Base-by-base conservation (phyloP, 2,797 vertebrate genomes). In the Falco naumanni region DNA sequence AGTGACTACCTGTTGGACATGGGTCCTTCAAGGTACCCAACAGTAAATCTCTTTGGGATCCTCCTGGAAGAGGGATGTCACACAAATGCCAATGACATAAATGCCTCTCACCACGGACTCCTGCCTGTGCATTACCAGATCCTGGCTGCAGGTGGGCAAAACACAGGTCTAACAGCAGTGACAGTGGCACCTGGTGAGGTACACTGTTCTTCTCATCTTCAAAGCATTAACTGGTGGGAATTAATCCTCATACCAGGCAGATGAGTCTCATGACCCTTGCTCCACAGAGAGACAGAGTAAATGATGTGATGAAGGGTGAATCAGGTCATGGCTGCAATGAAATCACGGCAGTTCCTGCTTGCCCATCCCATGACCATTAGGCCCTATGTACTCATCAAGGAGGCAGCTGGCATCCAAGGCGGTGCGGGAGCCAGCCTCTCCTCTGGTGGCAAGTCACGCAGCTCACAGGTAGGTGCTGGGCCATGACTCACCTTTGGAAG, bases 261-360 rank as follows among this genome's bases (percentile, higher is more conserved):
- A 39, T 29, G 1, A 61, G 82, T 94, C 87, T 93, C 57, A 66
- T 91, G 84, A 84, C 33, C 65, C 71, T 90, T 1, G 0, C 80
- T 87, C 25, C 22, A 41, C n/a, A 84, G 74, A 89, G 31, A 70
- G 87, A 45, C 84, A 68, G 68, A 81, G 70, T 60, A 85, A 90
- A 84, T 81, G 72, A 84, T 51, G 72, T 60, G 71, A 68, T 60
- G 76, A 89, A 70, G 56, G 75, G 71, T 92, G 91, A 96, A 78
- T 79, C 89, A 92, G 90, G 94, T 85, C 91, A 92, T 3, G 9
- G 80, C 89, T 81, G 79, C 2, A 0, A 92, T 70, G 93, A 93
- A 94, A 86, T 90, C 79, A 65, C 6, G 2, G 81, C 83, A 95
- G 87, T 77, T 92, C 84, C 90, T 95, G 94, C 86, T 82, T 93